Percentiles rank a stretch among this genome's conserved stretches.
Evolutionary conservation across 2,888 invertebrate genomes (phyloP).

Genomic region (Spatulosminthurus flaviceps): DNA sequence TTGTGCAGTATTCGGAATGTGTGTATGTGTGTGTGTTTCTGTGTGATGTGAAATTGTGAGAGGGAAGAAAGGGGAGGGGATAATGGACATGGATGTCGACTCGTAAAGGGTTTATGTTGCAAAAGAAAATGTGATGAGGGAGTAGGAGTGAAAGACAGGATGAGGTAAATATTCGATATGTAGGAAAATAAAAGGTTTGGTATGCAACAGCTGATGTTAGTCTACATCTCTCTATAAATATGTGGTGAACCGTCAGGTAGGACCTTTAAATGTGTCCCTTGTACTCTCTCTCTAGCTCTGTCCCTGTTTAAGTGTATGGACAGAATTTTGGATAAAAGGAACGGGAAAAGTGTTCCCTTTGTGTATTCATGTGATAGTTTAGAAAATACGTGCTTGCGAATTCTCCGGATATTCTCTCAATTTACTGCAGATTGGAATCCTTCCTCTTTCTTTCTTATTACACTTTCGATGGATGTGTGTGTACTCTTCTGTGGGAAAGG

Average conservation of each 20-base stretch:
- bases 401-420: background rate
- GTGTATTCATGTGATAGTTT: slow-evolving; percentile 13
- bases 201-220: too few species aligned
- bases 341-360: background rate
- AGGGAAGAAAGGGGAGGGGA: background rate
- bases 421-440: slow-evolving; percentile 14
- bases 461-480: background rate
- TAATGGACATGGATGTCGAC: background rate
- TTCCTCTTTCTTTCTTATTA: background rate
- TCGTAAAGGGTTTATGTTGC: background rate
- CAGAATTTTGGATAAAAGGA: background rate
- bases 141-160: background rate
- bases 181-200: too few species aligned
- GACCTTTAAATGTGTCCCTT: too few species aligned
- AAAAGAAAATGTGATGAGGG: background rate
- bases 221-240: too few species aligned
- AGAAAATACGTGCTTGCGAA: background rate
- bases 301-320: background rate
- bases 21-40: background rate
- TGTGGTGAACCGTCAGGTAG: too few species aligned
- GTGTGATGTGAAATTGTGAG: background rate
- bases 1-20: too few species aligned
- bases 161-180: background rate
- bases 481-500: background rate
- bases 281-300: too few species aligned